phyloP scores from a whole-genome alignment of 1,140 invertebrate genomes.

The Stegodyphus mimosarum region DNA sequence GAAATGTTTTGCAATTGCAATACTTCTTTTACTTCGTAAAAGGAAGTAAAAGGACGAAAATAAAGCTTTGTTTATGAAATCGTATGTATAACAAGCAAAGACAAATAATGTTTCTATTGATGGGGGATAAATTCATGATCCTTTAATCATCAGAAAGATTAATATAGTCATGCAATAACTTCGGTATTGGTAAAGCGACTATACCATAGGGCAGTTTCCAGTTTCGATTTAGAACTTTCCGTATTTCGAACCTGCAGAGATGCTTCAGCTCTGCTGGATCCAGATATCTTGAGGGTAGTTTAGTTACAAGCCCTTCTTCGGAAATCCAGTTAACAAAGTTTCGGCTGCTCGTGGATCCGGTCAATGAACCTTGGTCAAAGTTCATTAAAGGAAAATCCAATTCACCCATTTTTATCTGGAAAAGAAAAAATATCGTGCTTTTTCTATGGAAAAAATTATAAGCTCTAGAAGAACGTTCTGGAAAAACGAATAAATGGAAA shows the following conservation, averaged over 20 bases:
- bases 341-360: neutral
- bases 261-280: conserved; percentile 29
- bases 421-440: neutral
- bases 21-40: too few relatives aligned
- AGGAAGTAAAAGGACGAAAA: too few relatives aligned
- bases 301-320: neutral
- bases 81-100: too few relatives aligned
- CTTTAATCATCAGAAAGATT: conserved; percentile 42
- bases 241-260: conserved; percentile 3
- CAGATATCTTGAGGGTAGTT: conserved; percentile 7
- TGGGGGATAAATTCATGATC: too few relatives aligned
- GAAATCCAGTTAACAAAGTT: conserved; percentile 20
- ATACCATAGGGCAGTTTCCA: conserved; percentile 46
- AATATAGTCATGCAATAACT: conserved; percentile 7
- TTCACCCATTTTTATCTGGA: conserved; percentile 22
- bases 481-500: too few relatives aligned
- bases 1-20: too few relatives aligned
- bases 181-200: conserved; percentile 13
- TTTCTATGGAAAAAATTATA: too few relatives aligned
- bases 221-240: conserved; percentile 23
- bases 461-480: too few relatives aligned
- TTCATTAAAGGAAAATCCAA: conserved; percentile 24
- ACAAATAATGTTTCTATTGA: too few relatives aligned
- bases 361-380: neutral
- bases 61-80: too few relatives aligned